These are phyloP conservation scores for Eufriesea mexicana DNA, from an alignment of 1,140 invertebrate species.

Conservation along the genomic window DNA sequence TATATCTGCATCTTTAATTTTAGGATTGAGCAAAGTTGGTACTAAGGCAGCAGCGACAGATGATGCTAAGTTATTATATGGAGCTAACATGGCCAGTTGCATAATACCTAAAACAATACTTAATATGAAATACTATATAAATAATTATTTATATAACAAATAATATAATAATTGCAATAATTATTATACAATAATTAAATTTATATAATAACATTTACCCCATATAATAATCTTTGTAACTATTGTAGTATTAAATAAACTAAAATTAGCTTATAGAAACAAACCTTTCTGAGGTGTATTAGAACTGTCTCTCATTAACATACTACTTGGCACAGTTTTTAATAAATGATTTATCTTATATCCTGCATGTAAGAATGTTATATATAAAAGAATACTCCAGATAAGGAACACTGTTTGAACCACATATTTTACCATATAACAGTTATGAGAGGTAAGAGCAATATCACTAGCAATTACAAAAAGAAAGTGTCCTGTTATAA, in stretches of 20 bases:
- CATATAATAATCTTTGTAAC: not conserved
- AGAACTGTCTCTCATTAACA: constrained; percentile 78
- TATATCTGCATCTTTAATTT: constrained; percentile 78
- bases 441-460: constrained; percentile 81
- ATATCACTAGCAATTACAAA: constrained; percentile 83
- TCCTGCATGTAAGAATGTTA: constrained; percentile 83
- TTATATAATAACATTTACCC: too few species aligned
- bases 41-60: constrained; percentile 84
- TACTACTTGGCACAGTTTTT: constrained; percentile 79
- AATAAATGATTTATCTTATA: constrained; percentile 82
- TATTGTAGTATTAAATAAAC: not conserved
- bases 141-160: not conserved
- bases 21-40: constrained; percentile 83
- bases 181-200: too few species aligned
- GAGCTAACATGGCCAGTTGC: constrained; percentile 84
- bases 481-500: constrained; percentile 84
- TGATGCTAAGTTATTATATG: constrained; percentile 84
- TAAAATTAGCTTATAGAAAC: not conserved
- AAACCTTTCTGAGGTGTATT: constrained; percentile 82
- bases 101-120: constrained; percentile 81
- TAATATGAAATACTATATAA: not conserved
- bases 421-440: constrained; percentile 82
- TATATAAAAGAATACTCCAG: constrained; percentile 84
- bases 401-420: constrained; percentile 84
- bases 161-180: too few species aligned